A percentile compares a stretch with the other conserved stretches of the same genome.
Evolutionary conservation across 2,888 invertebrate species (phyloP).

Genomic region (Ferdinandea cuprea): DNA sequence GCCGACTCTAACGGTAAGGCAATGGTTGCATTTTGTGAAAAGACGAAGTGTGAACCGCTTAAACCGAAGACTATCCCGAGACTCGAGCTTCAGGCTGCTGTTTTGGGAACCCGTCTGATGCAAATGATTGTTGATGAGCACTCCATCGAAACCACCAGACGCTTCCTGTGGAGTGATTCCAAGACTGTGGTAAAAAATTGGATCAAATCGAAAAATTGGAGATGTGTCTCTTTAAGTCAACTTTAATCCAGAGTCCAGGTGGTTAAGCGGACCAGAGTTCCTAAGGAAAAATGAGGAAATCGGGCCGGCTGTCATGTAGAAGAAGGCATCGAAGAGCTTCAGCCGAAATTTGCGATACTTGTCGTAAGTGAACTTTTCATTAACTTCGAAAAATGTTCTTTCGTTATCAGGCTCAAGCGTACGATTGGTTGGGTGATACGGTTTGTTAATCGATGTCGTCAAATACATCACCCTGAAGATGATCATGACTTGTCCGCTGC

Average conservation of each 20-base stretch:
- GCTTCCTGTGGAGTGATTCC: conserved; percentile 42
- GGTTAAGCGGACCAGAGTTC: conserved; percentile 56
- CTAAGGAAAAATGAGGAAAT: conserved; percentile 8
- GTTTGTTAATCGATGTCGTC: conserved; percentile 13
- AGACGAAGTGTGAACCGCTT: conserved; percentile 37
- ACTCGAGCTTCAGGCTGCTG: conserved; percentile 47
- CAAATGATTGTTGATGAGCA: conserved; percentile 18
- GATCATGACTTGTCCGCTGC: neutral
- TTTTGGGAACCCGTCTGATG: conserved; percentile 41
- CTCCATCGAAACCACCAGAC: conserved; percentile 4
- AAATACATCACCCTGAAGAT: neutral
- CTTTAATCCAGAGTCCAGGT: conserved; percentile 46
- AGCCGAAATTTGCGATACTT: conserved; percentile 13
- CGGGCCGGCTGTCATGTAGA: conserved; percentile 33
- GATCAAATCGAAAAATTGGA: too few relatives aligned
- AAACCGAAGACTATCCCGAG: conserved; percentile 30
- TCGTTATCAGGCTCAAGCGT: conserved; percentile 7
- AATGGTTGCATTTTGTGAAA: too few relatives aligned
- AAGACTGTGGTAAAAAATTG: conserved; percentile 59
- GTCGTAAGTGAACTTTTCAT: conserved; percentile 11
- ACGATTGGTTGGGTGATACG: conserved; percentile 36
- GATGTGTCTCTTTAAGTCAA: too few relatives aligned
- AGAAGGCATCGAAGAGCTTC: conserved; percentile 38
- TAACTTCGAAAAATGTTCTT: conserved; percentile 23
- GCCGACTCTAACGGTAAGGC: too few relatives aligned